Evolutionary conservation across 2,113 vertebrate species (phyloP).

Genomic region (Motacilla alba): DNA sequence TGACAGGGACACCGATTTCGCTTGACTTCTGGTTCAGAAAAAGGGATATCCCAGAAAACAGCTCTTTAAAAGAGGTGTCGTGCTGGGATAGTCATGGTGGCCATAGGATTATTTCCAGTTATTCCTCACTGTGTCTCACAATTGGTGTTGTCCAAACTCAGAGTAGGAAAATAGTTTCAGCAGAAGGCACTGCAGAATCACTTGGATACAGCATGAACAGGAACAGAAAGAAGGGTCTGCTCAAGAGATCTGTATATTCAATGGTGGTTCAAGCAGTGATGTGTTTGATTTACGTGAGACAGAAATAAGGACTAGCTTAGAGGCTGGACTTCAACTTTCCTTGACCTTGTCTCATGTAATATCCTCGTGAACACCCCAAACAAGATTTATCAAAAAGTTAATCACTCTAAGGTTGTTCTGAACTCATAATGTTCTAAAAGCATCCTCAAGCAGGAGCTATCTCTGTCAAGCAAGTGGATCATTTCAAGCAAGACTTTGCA

Average conservation of each 20-base stretch:
- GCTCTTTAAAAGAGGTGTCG: neutral
- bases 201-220: neutral
- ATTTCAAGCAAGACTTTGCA: neutral
- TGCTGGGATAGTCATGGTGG: neutral
- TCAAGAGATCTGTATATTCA: neutral
- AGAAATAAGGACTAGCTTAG: neutral
- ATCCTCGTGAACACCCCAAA: fast-evolving
- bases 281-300: neutral
- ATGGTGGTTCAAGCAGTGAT: fast-evolving
- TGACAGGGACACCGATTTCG: neutral
- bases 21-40: neutral
- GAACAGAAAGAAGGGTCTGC: neutral
- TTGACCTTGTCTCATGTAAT: neutral
- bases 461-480: neutral
- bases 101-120: neutral
- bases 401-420: neutral
- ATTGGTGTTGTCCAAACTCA: neutral
- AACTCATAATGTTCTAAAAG: neutral
- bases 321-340: neutral
- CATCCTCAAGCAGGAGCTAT: neutral
- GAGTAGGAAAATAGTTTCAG: neutral
- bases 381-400: neutral
- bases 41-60: neutral
- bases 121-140: neutral
- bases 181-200: neutral